These are phyloP conservation scores for Panagrolaimus sp. DNA, from an alignment of 1,140 invertebrate species.

Conservation along the genomic window DNA sequence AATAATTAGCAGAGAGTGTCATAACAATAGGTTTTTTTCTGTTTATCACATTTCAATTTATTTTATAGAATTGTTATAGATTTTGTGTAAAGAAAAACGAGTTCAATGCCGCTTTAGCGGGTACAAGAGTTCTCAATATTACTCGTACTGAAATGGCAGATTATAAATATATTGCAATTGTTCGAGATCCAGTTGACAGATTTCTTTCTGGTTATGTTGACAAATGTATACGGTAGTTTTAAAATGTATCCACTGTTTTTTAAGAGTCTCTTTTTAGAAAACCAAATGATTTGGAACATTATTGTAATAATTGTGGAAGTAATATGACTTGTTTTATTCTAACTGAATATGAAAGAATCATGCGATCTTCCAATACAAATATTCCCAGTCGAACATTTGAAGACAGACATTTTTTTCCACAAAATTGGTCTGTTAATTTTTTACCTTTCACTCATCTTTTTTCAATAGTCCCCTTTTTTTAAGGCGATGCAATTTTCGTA, in stretches of 20 bases:
- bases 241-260: not conserved
- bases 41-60: not conserved
- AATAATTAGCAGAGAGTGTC: not conserved
- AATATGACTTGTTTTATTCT: slow-evolving; percentile 41
- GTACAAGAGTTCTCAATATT: not conserved
- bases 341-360: slow-evolving; percentile 30
- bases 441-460: not conserved
- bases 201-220: slow-evolving; percentile 31
- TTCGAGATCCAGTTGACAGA: slow-evolving; percentile 30
- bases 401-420: slow-evolving; percentile 37
- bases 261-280: not conserved
- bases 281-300: slow-evolving; percentile 1
- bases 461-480: no score
- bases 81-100: slow-evolving; percentile 25
- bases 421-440: slow-evolving; percentile 24
- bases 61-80: not conserved
- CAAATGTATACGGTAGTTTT: slow-evolving; percentile 28
- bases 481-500: slow-evolving; percentile 37
- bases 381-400: slow-evolving; percentile 29
- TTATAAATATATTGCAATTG: slow-evolving; percentile 22
- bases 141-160: not conserved
- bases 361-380: slow-evolving; percentile 14
- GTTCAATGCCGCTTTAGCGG: not conserved
- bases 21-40: not conserved
- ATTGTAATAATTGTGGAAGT: slow-evolving; percentile 30